A percentile compares a stretch with the other conserved stretches of the same genome.
phyloP scores from a whole-genome alignment of 92 coral and sea anemone species.

The Meandrina meandrites region DNA sequence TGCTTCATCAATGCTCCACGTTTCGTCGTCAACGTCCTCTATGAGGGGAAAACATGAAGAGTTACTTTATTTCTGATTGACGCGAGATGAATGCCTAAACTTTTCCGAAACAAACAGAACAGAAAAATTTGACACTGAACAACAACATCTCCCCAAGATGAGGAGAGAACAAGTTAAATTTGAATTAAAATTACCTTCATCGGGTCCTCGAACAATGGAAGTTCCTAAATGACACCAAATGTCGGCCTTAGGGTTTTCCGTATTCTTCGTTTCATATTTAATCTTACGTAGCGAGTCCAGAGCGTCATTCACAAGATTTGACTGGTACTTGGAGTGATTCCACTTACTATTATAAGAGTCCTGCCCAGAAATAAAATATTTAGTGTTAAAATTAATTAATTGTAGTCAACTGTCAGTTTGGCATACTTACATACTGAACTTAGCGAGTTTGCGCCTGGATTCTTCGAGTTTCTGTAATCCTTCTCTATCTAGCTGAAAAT shows the following conservation, averaged over 20 bases:
- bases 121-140: no score
- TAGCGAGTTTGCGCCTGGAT: no score
- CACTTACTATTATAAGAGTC: neutral
- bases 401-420: no score
- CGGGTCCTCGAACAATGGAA: conserved; percentile 17
- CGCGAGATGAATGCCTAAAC: no score
- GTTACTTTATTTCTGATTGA: no score
- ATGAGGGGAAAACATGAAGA: neutral
- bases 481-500: no score
- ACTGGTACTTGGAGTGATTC: conserved; percentile 3
- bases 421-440: no score
- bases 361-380: conserved; percentile 5
- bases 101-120: no score
- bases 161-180: no score
- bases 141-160: no score
- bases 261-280: neutral
- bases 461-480: no score
- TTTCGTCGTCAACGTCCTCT: conserved; percentile 16
- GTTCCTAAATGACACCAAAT: conserved; percentile 51
- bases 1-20: conserved; percentile 20
- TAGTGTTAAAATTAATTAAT: no score
- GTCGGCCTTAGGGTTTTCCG: conserved; percentile 3
- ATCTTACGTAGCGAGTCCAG: conserved; percentile 17
- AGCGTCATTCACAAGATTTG: neutral
- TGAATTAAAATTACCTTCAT: conserved; percentile 7